Conservation (phyloP, 2,797 vertebrate species). For the Micrastur ruficollis region DNA sequence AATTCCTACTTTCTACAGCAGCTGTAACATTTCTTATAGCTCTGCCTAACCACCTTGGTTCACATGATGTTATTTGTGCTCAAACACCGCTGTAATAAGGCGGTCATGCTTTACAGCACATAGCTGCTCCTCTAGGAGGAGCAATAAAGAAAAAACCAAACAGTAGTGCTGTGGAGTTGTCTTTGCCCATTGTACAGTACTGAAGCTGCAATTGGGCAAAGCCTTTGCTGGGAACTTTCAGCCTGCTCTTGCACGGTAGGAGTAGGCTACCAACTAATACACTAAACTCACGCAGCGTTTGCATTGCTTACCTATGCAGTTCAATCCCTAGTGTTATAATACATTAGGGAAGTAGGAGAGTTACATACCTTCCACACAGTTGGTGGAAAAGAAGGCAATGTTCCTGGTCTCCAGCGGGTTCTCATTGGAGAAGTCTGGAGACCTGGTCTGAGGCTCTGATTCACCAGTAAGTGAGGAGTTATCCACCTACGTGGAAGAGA, state of each 20-base stretch:
- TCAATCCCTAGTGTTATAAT: not conserved
- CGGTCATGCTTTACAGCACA: not conserved
- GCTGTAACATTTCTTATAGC: not conserved
- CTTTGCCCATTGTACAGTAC: not conserved
- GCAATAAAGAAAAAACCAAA: not conserved
- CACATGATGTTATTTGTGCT: not conserved
- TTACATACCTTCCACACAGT: slow-evolving; percentile 92
- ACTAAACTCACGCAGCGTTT: not conserved
- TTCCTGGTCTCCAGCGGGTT: slow-evolving; percentile 95
- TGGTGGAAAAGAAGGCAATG: slow-evolving; percentile 98
- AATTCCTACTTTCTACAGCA: not conserved
- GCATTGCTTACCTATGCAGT: not conserved
- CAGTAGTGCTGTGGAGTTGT: not conserved
- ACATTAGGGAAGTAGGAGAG: not conserved
- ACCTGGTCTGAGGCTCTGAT: slow-evolving; percentile 93
- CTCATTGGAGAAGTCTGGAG: slow-evolving; percentile 94
- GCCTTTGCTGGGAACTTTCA: not conserved
- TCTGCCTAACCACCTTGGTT: not conserved
- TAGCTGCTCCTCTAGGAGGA: not conserved
- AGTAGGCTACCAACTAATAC: not conserved
- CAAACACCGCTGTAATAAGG: not conserved
- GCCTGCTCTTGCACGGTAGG: not conserved
- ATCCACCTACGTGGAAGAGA: slow-evolving; percentile 81
- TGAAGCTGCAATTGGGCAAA: accelerated
- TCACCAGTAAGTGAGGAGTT: slow-evolving; percentile 97